Percentiles rank a stretch among this genome's conserved stretches.
Evolutionary conservation across 2,888 invertebrate genomes (phyloP).

Genomic region (Rhagonycha fulva): DNA sequence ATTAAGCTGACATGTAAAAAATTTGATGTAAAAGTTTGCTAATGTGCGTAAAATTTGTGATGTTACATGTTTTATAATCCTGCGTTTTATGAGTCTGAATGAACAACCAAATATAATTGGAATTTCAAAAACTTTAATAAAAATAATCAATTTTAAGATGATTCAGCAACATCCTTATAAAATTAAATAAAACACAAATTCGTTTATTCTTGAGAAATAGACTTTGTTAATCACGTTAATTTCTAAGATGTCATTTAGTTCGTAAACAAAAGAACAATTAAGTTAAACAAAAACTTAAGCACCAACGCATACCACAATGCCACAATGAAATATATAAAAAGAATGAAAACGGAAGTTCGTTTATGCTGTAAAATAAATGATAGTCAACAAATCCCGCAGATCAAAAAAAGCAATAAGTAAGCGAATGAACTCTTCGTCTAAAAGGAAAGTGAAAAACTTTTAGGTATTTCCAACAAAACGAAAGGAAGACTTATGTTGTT

Average conservation of each 20-base stretch:
- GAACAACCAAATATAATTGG: slow-evolving; percentile 5
- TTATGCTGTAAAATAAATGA: slow-evolving; percentile 26
- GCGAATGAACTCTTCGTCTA: slow-evolving; percentile 22
- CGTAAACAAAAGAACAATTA: slow-evolving; percentile 25
- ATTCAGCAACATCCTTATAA: not conserved
- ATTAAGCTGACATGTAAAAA: not conserved
- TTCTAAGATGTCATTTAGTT: slow-evolving; percentile 8
- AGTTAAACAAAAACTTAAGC: slow-evolving; percentile 13
- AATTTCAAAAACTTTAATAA: not conserved
- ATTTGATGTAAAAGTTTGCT: not conserved
- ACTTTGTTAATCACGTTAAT: slow-evolving; percentile 6
- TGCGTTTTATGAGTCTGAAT: slow-evolving; percentile 3
- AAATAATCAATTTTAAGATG: not conserved
- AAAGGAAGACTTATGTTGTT: not conserved
- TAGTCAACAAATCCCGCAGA: slow-evolving; percentile 28
- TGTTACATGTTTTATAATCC: slow-evolving; percentile 7
- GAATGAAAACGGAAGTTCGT: slow-evolving; percentile 19
- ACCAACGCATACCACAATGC: slow-evolving; percentile 15
- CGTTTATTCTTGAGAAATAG: not conserved
- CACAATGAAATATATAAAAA: slow-evolving; percentile 10
- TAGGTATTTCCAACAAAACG: slow-evolving; percentile 16
- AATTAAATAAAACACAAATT: not conserved
- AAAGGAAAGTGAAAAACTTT: slow-evolving; percentile 26
- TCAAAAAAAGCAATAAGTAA: slow-evolving; percentile 29
- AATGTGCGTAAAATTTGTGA: not conserved